Base-by-base conservation (phyloP, 2,797 vertebrate species). In the Parauchenoglanis punctatus region DNA sequence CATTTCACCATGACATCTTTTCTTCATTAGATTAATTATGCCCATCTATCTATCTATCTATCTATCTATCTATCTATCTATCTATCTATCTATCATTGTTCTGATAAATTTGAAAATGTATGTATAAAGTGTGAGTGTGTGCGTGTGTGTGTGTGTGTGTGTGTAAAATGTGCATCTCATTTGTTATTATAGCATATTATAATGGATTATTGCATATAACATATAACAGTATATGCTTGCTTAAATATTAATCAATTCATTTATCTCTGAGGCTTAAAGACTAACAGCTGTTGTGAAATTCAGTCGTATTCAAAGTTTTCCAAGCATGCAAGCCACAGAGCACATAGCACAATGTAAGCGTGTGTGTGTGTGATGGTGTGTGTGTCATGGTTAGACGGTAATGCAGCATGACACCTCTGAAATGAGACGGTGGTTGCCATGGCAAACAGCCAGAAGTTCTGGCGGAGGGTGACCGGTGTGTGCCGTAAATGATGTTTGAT, bases 371-470 rank as follows among this genome's bases (percentile, higher is more conserved):
- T 88, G 61, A 40, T 89, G 75, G 76, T 82, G 85, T 84, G 88
- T 67, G 59, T 81, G 89, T 67, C 86, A 96, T 92, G 96, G 96
- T 94, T 94, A 96, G 97, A 99, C 94, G 97, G 97, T 99, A 99
- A 99, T 99, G 97, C 97, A 97, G 96, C 97, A 97, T 99, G 98
- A 99, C 98, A 99, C 97, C 97, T 99, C 97, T 97, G 98, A 99
- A 99, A 99, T 99, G 98, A 99, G 98, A 97, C 97, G 96, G 96
- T 93, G 95, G 98, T 99, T 98, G 97, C 98, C 97, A 99, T 99
- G 97, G 98, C 95, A 95, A 99, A 94, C 96, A 96, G 96, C 96
- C 96, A 94, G 95, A 95, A 97, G 93, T 96, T 96, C 97, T 97
- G 96, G 94, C 94, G 93, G 97, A 97, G 96, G 95, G 95, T 96